Base-by-base conservation (phyloP, 2,797 vertebrate species). In the Serranus cabrilla region DNA sequence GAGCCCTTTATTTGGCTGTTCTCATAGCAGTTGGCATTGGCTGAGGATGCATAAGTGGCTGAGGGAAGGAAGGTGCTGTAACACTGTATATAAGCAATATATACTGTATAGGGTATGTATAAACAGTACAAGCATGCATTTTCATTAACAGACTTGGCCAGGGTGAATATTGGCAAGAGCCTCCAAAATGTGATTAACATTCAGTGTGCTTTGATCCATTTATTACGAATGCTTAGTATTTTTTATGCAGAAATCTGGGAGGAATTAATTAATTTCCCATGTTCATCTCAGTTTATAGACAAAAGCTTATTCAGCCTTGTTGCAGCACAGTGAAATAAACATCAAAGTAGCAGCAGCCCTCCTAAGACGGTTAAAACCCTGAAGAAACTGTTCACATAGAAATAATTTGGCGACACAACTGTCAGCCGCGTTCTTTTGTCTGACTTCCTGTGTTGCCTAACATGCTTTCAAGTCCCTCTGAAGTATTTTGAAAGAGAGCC, bases 361-460 rank as follows among this genome's bases (percentile, higher is more conserved):
- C 21, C 51, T 1, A 47, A 67, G 18, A 77, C 16, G 0, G 23
- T 42, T 8, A 2, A 49, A 54, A 68, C 9, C 37, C 2, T 37
- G 5, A 70, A 62, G 5, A 65, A 21, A 57, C 25, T 21, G 11
- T 56, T 50, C 5, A 62, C 8, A 13, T 16, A 50, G 2, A 50
- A 45, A 71, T 43, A 8, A 47, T 46, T 31, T 17, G 3, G 31
- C 71, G 43, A 7, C 21, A 14, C 37, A n/a, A 39, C 51, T 6
- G 16, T 42, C 70, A 47, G 60, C 14, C 4, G 12, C 60, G 9
- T 54, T 85, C 16, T 66, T 64, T 51, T 78, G n/a, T 78, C 20
- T 40, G 72, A 49, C 46, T 79, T 81, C 46, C 42, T 69, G 13
- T 82, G 13, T 82, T 86, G 16, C 66, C 20, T n/a, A 60, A 77